Evolutionary conservation across 2,113 vertebrate species (phyloP).

Genomic region (Gasterosteus aculeatus): DNA sequence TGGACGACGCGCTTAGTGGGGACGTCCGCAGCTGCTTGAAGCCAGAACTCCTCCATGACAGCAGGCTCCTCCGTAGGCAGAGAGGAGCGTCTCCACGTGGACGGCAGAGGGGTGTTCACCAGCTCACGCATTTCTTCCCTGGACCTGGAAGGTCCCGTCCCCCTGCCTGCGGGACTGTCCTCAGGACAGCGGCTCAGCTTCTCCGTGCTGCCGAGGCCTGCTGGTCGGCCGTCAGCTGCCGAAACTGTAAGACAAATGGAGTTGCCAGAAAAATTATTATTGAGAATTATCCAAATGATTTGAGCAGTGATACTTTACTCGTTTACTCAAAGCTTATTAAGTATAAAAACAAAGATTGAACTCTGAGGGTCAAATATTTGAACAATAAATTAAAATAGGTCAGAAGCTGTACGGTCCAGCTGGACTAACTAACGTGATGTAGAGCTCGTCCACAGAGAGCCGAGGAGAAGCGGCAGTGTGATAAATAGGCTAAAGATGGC

Average conservation of each 20-base stretch:
- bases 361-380: background rate
- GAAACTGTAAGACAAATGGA: conserved; percentile 38
- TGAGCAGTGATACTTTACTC: background rate
- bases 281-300: background rate
- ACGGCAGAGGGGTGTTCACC: conserved; percentile 87
- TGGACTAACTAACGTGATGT: background rate
- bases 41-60: conserved; percentile 80
- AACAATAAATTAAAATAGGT: background rate
- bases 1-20: conserved; percentile 69
- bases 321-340: background rate
- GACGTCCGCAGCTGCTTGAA: conserved; percentile 68
- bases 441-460: background rate
- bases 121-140: conserved; percentile 87
- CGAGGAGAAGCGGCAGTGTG: no score
- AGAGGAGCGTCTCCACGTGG: conserved; percentile 92
- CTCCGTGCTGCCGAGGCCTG: conserved; percentile 44
- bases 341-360: background rate
- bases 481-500: no score
- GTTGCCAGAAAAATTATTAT: background rate
- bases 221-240: conserved; percentile 49
- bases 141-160: conserved; percentile 44
- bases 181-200: conserved; percentile 41
- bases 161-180: conserved; percentile 44
- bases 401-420: background rate
- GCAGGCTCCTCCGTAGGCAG: conserved; percentile 85